Conservation (phyloP, 1,140 invertebrate genomes). For the Sweltsa coloradensis region DNA sequence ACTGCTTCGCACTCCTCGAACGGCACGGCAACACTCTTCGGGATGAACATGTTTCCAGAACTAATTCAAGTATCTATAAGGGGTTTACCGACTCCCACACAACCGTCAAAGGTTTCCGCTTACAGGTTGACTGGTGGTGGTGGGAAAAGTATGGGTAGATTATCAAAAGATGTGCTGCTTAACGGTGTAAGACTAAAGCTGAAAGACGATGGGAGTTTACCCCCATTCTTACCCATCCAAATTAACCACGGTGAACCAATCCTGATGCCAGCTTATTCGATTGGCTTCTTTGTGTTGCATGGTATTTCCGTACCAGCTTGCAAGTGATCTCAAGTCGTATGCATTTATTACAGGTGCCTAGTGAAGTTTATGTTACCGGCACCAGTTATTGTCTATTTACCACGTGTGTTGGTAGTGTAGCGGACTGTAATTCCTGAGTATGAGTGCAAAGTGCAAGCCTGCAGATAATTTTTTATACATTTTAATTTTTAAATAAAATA, state of each 20-base stretch:
- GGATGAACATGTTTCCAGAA: conserved; percentile 40
- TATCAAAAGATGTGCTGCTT: conserved; percentile 37
- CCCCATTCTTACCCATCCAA: conserved; percentile 35
- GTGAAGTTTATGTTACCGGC: too few species aligned
- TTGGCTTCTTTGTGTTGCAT: conserved; percentile 45
- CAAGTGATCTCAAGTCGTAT: too few species aligned
- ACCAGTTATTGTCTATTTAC: too few species aligned
- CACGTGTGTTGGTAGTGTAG: too few species aligned
- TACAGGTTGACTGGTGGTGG: conserved; percentile 7
- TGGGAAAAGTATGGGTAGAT: conserved; percentile 12
- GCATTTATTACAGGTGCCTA: too few species aligned
- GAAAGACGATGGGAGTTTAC: conserved; percentile 31
- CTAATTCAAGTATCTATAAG: conserved; percentile 32
- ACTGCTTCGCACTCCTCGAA: conserved; percentile 17
- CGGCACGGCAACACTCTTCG: conserved; percentile 32
- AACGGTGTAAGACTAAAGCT: conserved; percentile 40
- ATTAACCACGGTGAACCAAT: conserved; percentile 30
- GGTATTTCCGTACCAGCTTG: conserved; percentile 22
- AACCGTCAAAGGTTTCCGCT: neutral
- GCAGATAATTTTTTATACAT: too few species aligned
- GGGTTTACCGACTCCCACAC: conserved; percentile 8
- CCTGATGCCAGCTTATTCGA: conserved; percentile 41
- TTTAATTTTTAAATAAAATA: too few species aligned
- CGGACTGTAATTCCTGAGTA: too few species aligned
- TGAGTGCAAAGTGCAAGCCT: too few species aligned